These are phyloP conservation scores for Apostichopus parvimensis DNA, from an alignment of 35 echinoderm and acorn worm genomes.

Conservation along the genomic window DNA sequence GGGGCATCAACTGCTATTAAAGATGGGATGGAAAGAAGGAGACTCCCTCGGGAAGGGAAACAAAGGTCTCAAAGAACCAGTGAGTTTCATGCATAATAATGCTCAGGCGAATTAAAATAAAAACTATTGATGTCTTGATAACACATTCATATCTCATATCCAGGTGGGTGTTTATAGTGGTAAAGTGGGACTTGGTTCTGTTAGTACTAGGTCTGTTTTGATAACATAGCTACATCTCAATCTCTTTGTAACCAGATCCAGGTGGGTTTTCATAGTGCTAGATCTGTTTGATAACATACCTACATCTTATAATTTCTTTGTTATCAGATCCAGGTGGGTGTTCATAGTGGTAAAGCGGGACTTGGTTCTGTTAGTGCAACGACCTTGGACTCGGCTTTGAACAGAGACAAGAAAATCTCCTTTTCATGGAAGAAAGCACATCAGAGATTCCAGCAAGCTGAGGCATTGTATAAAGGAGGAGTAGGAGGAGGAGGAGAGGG, in stretches of 20 bases:
- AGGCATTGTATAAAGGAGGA: slow-evolving; percentile 3
- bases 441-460: slow-evolving; percentile 46
- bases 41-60: slow-evolving; percentile 78
- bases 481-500: neutral
- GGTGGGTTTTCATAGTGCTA: slow-evolving; percentile 52
- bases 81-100: slow-evolving; percentile 14
- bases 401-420: slow-evolving; percentile 49
- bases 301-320: neutral
- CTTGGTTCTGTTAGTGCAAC: slow-evolving; percentile 47
- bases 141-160: slow-evolving; percentile 6
- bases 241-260: slow-evolving; percentile 56
- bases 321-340: slow-evolving; percentile 68
- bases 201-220: neutral
- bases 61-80: slow-evolving; percentile 85
- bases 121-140: no score
- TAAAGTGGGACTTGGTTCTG: slow-evolving; percentile 70
- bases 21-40: slow-evolving; percentile 96
- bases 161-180: slow-evolving; percentile 60
- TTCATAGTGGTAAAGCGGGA: slow-evolving; percentile 71
- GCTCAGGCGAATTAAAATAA: no score
- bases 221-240: neutral
- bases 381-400: slow-evolving; percentile 50
- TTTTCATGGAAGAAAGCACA: slow-evolving; percentile 69
- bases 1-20: slow-evolving; percentile 89
- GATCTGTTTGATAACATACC: neutral